These are phyloP conservation scores for Tachuris rubrigastra DNA, from an alignment of 2,113 vertebrate species.

Conservation along the genomic window DNA sequence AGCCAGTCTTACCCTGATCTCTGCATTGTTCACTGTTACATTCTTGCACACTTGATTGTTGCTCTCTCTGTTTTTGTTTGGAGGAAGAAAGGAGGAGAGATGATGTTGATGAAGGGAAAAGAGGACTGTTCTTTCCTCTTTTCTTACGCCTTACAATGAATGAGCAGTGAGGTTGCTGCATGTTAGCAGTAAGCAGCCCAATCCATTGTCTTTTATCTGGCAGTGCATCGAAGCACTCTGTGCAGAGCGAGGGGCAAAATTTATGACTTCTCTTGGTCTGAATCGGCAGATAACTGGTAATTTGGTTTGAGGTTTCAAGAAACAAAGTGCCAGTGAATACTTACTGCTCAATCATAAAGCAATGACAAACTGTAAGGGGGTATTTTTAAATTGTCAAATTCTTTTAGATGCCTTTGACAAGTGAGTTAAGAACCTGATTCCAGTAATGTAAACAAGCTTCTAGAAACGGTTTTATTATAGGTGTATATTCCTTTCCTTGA, in stretches of 20 bases:
- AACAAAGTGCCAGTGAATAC: background rate
- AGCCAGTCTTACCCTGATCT: slow-evolving; percentile 50
- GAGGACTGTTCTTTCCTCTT: background rate
- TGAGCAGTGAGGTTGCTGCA: background rate
- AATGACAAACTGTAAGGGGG: background rate
- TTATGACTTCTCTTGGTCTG: background rate
- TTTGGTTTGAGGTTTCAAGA: background rate
- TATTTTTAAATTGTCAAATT: background rate
- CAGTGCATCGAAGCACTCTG: background rate
- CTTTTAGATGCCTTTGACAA: background rate
- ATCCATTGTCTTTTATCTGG: background rate
- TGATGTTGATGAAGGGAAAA: background rate
- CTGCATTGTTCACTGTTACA: background rate
- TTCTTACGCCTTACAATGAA: background rate
- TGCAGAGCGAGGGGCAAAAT: background rate
- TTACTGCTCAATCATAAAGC: background rate
- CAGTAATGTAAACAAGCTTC: background rate
- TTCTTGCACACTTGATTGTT: slow-evolving; percentile 32
- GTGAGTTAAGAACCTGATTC: background rate
- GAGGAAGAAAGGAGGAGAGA: background rate
- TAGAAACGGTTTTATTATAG: background rate
- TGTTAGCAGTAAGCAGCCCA: background rate
- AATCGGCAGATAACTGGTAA: background rate
- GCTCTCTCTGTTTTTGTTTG: background rate
- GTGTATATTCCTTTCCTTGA: background rate